Percentiles rank a stretch among this genome's conserved stretches.
Conservation (phyloP, 2,797 vertebrate genomes). For the Trachurus trachurus region DNA sequence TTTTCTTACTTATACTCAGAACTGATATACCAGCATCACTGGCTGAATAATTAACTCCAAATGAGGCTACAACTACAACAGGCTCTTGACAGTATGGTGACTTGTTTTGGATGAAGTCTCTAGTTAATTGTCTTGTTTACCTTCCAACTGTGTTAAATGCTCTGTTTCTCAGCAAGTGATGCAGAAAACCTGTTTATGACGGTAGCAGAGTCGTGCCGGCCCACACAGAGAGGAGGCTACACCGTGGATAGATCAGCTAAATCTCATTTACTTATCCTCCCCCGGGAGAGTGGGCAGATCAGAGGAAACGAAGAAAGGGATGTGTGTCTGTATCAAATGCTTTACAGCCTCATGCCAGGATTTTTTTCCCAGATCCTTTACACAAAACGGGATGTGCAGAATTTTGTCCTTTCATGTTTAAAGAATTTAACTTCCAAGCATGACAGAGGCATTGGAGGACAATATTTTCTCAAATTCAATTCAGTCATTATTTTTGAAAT, state of each 20-base stretch:
- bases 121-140: not conserved
- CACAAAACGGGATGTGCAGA: constrained; percentile 32
- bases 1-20: not conserved
- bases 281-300: constrained; percentile 57
- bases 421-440: constrained; percentile 26
- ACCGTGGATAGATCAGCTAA: constrained; percentile 26
- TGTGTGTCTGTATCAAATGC: constrained; percentile 50
- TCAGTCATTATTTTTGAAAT: constrained; percentile 12
- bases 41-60: not conserved
- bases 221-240: constrained; percentile 38
- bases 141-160: not conserved
- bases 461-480: constrained; percentile 2
- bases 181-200: constrained; percentile 6
- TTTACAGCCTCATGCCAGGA: constrained; percentile 38
- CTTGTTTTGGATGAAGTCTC: not conserved
- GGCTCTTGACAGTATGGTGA: not conserved
- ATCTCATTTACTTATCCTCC: constrained; percentile 49
- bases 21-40: not conserved
- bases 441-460: not conserved
- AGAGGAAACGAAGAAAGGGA: constrained; percentile 40
- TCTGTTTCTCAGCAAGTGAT: constrained; percentile 12
- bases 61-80: not conserved
- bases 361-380: constrained; percentile 30
- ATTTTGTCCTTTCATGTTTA: constrained; percentile 44
- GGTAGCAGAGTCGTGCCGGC: constrained; percentile 14